These are phyloP conservation scores for Brachypalpus laphriformis DNA, from an alignment of 2,888 invertebrate genomes.

Conservation along the genomic window DNA sequence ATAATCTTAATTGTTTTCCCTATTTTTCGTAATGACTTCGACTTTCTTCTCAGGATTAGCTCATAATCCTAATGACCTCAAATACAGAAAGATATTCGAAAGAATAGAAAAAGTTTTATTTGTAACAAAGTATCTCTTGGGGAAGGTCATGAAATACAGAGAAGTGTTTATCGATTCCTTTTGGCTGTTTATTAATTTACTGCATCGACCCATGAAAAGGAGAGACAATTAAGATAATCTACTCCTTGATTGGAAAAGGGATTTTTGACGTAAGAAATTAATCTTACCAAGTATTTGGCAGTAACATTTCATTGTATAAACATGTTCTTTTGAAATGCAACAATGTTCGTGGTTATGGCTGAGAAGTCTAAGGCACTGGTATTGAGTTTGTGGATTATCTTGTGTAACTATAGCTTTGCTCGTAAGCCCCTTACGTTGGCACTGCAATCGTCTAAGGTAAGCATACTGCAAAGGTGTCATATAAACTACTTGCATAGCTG, in stretches of 20 bases:
- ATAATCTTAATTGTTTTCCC: slow-evolving; percentile 28
- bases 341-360: not conserved
- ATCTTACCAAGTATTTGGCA: not conserved
- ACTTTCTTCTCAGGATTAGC: slow-evolving; percentile 2
- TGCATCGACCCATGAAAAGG: not conserved
- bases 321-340: not conserved
- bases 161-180: not conserved
- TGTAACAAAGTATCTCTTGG: not conserved
- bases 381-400: not conserved
- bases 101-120: not conserved
- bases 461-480: not conserved
- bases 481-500: not conserved
- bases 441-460: not conserved
- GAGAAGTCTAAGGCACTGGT: not conserved
- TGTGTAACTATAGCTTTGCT: not conserved
- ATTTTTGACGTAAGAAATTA: not conserved
- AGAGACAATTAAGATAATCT: slow-evolving; percentile 4
- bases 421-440: not conserved
- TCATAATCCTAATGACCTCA: slow-evolving; percentile 7
- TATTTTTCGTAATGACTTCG: slow-evolving; percentile 13
- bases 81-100: not conserved
- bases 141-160: not conserved
- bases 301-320: not conserved
- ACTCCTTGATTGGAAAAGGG: not conserved
- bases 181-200: not conserved